These are phyloP conservation scores for Spisula solida DNA, from an alignment of 2,888 invertebrate genomes.

Conservation along the genomic window DNA sequence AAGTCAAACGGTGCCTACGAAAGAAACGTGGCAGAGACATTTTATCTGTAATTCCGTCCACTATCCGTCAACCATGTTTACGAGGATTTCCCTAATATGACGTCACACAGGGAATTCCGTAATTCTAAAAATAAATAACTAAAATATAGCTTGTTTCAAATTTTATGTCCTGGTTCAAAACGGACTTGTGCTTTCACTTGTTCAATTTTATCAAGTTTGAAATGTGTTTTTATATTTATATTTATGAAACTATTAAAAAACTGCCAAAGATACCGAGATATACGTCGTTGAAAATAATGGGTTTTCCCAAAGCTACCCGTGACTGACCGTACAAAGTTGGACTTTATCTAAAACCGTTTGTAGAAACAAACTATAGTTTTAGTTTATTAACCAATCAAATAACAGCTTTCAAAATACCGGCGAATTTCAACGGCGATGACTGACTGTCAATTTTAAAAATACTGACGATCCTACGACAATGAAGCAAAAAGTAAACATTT, in stretches of 20 bases:
- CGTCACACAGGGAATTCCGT: slow-evolving; percentile 47
- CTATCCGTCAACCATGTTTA: slow-evolving; percentile 54
- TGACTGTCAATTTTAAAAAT: neutral
- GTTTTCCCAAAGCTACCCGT: too few species aligned
- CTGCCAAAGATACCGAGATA: too few species aligned
- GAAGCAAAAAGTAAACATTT: slow-evolving; percentile 26
- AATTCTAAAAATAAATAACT: slow-evolving; percentile 47
- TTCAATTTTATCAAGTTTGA: too few species aligned
- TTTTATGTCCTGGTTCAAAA: too few species aligned
- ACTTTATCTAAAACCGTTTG: neutral
- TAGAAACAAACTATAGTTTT: neutral
- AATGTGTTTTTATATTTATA: too few species aligned
- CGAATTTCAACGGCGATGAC: slow-evolving; percentile 23
- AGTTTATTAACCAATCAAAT: slow-evolving; percentile 47
- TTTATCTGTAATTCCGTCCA: slow-evolving; percentile 16
- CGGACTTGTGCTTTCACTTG: too few species aligned
- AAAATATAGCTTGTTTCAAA: slow-evolving; percentile 46
- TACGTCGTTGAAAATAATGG: too few species aligned
- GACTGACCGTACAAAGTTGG: neutral
- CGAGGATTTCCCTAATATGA: slow-evolving; percentile 39
- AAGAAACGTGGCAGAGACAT: slow-evolving; percentile 76
- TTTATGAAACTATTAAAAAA: too few species aligned
- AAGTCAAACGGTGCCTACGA: slow-evolving; percentile 71
- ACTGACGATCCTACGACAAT: neutral
- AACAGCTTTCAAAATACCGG: slow-evolving; percentile 45